A percentile compares a stretch with the other conserved stretches of the same genome.
Evolutionary conservation across 2,113 vertebrate genomes (phyloP).

Genomic region (Sebastes schlegelii): DNA sequence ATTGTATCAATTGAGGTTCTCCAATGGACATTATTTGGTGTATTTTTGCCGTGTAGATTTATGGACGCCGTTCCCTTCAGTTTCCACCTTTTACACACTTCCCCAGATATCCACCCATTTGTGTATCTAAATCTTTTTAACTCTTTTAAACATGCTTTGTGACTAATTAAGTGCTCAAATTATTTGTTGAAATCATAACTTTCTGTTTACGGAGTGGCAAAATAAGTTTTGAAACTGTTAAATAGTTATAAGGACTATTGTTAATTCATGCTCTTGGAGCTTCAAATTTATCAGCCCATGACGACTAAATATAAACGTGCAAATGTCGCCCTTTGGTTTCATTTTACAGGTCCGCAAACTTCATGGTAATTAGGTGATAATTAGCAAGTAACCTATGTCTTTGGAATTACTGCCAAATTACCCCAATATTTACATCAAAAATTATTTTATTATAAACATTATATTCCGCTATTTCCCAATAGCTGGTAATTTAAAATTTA

Average conservation of each 20-base stretch:
- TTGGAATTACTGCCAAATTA: too few species aligned
- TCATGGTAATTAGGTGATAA: too few species aligned
- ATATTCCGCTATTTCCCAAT: too few species aligned
- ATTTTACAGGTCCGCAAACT: too few species aligned
- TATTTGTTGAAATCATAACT: neutral
- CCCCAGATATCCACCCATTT: neutral
- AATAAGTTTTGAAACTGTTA: neutral
- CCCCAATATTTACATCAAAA: too few species aligned
- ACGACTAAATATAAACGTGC: neutral
- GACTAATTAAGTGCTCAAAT: neutral
- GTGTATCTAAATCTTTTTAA: neutral
- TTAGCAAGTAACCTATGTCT: too few species aligned
- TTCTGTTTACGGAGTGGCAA: neutral
- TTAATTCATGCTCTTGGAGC: neutral
- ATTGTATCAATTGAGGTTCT: conserved; percentile 29
- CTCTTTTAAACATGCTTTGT: neutral
- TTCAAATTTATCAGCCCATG: neutral
- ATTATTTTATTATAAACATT: too few species aligned
- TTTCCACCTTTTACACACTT: neutral
- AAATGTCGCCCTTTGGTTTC: neutral
- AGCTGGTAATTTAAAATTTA: too few species aligned
- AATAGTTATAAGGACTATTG: neutral
- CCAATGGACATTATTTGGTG: conserved; percentile 2
- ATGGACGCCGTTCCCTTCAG: neutral
- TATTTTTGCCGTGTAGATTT: neutral